Conservation (phyloP, 2,113 vertebrate genomes). For the Austrofundulus limnaeus region DNA sequence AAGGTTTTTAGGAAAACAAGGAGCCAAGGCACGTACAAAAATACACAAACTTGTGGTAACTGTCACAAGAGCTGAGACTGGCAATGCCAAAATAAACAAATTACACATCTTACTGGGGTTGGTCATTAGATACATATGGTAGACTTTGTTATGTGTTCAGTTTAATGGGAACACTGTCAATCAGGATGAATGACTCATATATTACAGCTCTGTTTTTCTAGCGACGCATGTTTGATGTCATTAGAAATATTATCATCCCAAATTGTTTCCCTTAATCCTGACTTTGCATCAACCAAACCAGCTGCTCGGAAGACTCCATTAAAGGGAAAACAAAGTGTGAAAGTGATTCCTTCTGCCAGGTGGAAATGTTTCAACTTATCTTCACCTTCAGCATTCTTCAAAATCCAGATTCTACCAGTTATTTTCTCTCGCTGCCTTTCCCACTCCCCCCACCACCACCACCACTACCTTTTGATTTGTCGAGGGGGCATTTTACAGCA, state of each 20-base stretch:
- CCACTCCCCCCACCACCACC: too few relatives aligned
- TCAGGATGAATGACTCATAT: slow-evolving; percentile 13
- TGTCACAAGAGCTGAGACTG: neutral
- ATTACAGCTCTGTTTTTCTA: too few relatives aligned
- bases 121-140: neutral
- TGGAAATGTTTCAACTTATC: neutral
- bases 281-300: slow-evolving; percentile 5
- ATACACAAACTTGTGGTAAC: slow-evolving; percentile 29
- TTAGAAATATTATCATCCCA: neutral
- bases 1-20: neutral
- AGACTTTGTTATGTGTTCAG: neutral
- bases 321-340: neutral
- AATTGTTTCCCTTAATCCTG: slow-evolving; percentile 8
- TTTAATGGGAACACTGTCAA: neutral
- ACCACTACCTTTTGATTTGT: slow-evolving; percentile 56
- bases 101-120: slow-evolving; percentile 24
- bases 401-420: slow-evolving; percentile 21
- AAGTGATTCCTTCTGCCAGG: neutral
- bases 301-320: neutral
- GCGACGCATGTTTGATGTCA: slow-evolving; percentile 22
- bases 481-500: slow-evolving; percentile 56
- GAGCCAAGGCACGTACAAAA: slow-evolving; percentile 36
- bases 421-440: too few relatives aligned
- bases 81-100: slow-evolving; percentile 48
- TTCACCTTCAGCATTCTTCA: neutral